These are phyloP conservation scores for Eupleurogrammus muticus DNA, from an alignment of 2,797 vertebrate species.

Conservation along the genomic window DNA sequence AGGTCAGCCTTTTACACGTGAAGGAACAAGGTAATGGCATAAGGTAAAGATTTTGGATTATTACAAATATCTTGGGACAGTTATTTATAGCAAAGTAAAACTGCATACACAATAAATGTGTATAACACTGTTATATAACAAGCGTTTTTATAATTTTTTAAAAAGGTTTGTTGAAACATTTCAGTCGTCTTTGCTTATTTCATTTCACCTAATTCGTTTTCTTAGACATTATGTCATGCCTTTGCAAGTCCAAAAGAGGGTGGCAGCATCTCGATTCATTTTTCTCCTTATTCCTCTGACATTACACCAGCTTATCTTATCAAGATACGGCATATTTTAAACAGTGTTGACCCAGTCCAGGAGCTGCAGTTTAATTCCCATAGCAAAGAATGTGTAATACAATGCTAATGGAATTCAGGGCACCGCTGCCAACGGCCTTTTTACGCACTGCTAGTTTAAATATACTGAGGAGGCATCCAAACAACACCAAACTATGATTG, in stretches of 20 bases:
- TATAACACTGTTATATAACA: no score
- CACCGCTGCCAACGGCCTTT: conserved; percentile 21
- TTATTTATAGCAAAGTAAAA: no score
- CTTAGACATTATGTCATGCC: conserved; percentile 1
- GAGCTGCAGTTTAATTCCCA: conserved; percentile 34
- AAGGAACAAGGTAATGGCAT: no score
- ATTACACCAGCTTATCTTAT: conserved; percentile 40
- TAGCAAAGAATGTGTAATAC: conserved; percentile 8
- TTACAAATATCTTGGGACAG: not conserved
- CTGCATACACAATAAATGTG: not conserved
- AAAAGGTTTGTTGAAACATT: no score
- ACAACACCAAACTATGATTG: not conserved
- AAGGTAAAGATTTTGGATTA: no score
- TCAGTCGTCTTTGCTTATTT: no score
- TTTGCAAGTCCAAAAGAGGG: conserved; percentile 35
- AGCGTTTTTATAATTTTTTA: no score
- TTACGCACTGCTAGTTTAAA: conserved; percentile 19
- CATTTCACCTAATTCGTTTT: not conserved
- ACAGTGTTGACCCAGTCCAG: conserved; percentile 26
- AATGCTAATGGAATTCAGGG: conserved; percentile 42
- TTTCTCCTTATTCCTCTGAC: not conserved
- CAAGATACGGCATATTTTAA: conserved; percentile 20
- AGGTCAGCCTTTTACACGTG: no score
- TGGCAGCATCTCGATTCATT: conserved; percentile 16
- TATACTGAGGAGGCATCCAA: not conserved